phyloP scores from a whole-genome alignment of 30 jellyfish, hydroid and myxozoan genomes.

The Chrysaora quinquecirrha region DNA sequence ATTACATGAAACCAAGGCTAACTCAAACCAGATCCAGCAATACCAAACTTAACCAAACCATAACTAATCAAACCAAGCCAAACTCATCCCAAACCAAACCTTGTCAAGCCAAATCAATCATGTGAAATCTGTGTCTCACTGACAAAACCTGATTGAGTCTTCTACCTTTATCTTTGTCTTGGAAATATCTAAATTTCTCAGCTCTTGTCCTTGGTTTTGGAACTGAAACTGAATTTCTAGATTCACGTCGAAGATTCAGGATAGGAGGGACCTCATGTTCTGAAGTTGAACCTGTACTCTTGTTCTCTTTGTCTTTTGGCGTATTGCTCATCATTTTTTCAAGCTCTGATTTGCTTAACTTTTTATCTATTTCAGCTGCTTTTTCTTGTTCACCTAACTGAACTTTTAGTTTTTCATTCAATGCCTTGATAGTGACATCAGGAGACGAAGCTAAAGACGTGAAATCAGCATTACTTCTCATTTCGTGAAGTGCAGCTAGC shows the following conservation, averaged over 20 bases:
- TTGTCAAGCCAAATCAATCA: too few relatives aligned
- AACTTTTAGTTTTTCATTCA: slow-evolving; percentile 25
- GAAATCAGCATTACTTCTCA: slow-evolving; percentile 39
- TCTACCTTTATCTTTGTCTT: slow-evolving; percentile 25
- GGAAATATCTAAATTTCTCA: slow-evolving; percentile 38
- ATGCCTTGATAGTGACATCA: not conserved
- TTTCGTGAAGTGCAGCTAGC: slow-evolving; percentile 54
- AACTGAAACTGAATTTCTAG: not conserved
- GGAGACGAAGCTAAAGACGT: slow-evolving; percentile 60
- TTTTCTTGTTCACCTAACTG: slow-evolving; percentile 28
- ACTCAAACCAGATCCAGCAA: too few relatives aligned
- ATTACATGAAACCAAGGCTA: too few relatives aligned
- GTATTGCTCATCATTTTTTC: not conserved
- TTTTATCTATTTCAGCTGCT: not conserved
- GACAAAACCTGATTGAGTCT: too few relatives aligned
- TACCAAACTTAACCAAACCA: too few relatives aligned
- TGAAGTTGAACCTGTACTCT: slow-evolving; percentile 2
- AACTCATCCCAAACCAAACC: too few relatives aligned
- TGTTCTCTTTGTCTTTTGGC: slow-evolving; percentile 11
- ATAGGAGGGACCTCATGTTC: slow-evolving; percentile 46
- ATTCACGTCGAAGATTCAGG: slow-evolving; percentile 39
- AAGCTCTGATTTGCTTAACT: not conserved
- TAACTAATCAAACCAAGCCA: too few relatives aligned
- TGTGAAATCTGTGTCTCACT: too few relatives aligned
- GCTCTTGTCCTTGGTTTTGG: slow-evolving; percentile 70